A percentile compares a stretch with the other conserved stretches of the same genome.
phyloP scores from a whole-genome alignment of 1,140 invertebrate species.

The Apis florea region DNA sequence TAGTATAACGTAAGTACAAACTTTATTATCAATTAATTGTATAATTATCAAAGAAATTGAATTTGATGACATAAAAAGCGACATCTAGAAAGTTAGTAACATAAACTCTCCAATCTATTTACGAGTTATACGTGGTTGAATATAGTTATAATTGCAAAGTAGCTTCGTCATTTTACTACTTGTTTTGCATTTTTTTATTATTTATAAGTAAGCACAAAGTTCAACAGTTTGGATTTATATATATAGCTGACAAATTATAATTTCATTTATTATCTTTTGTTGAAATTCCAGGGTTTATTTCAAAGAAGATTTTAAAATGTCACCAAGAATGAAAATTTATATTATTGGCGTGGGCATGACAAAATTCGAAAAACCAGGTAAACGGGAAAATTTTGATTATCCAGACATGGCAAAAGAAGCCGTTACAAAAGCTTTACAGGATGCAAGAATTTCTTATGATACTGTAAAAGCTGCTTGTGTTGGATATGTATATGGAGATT shows the following conservation, averaged over 20 bases:
- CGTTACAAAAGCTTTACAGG: conserved; percentile 92
- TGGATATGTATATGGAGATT: conserved; percentile 98
- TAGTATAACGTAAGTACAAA: not conserved
- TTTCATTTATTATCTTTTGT: not conserved
- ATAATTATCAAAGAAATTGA: not conserved
- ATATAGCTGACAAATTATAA: not conserved
- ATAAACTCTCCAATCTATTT: not conserved
- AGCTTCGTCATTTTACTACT: conserved; percentile 25
- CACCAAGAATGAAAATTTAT: conserved; percentile 85
- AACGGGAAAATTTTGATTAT: conserved; percentile 91
- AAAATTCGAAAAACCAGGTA: conserved; percentile 95
- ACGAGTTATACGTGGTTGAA: no score
- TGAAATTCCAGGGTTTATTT: not conserved
- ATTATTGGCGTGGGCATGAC: conserved; percentile 99
- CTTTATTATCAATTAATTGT: not conserved
- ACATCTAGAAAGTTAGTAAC: conserved; percentile 17
- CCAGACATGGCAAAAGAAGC: conserved; percentile 97
- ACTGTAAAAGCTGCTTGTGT: conserved; percentile 94
- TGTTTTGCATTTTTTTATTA: not conserved
- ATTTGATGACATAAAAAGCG: not conserved
- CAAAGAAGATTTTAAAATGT: conserved; percentile 71
- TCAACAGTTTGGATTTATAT: not conserved
- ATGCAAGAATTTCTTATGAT: conserved; percentile 91
- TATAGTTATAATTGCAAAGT: not conserved
- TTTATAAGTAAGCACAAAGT: conserved; percentile 38